These are phyloP conservation scores for Dryobotodes eremita DNA, from an alignment of 2,888 invertebrate species.

Conservation along the genomic window DNA sequence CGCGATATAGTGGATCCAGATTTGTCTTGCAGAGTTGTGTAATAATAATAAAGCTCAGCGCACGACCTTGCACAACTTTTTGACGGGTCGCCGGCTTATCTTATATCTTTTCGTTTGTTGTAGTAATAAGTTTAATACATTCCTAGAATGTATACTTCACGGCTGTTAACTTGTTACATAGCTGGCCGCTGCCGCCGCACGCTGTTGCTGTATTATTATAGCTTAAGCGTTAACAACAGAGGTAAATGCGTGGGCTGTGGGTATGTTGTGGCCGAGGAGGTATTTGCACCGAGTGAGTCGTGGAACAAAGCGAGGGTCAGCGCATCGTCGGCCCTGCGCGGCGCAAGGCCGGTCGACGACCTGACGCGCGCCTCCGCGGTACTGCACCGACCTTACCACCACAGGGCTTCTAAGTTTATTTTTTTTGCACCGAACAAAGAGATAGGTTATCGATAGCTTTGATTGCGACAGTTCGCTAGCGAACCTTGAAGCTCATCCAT, in stretches of 20 bases:
- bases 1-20: conserved; percentile 81
- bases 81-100: conserved; percentile 80
- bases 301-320: conserved; percentile 86
- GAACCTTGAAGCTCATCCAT: not conserved
- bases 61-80: conserved; percentile 88
- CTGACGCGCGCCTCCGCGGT: conserved; percentile 78
- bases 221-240: conserved; percentile 65
- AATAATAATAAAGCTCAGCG: conserved; percentile 84
- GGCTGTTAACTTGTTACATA: conserved; percentile 41
- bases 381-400: conserved; percentile 77
- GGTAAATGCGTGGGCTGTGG: conserved; percentile 72
- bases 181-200: conserved; percentile 33
- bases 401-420: conserved; percentile 77
- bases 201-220: conserved; percentile 57
- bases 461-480: conserved; percentile 17
- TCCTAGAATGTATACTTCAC: conserved; percentile 40
- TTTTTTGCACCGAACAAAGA: conserved; percentile 67
- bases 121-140: conserved; percentile 56
- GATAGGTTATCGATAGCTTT: conserved; percentile 52
- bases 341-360: conserved; percentile 90
- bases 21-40: conserved; percentile 86
- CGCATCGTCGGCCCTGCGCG: conserved; percentile 82
- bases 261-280: conserved; percentile 69
- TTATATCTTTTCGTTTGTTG: conserved; percentile 66
- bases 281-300: conserved; percentile 73